These are phyloP conservation scores for Pseudocheirus occidentalis DNA, from an alignment of 2,797 vertebrate species.

Conservation along the genomic window DNA sequence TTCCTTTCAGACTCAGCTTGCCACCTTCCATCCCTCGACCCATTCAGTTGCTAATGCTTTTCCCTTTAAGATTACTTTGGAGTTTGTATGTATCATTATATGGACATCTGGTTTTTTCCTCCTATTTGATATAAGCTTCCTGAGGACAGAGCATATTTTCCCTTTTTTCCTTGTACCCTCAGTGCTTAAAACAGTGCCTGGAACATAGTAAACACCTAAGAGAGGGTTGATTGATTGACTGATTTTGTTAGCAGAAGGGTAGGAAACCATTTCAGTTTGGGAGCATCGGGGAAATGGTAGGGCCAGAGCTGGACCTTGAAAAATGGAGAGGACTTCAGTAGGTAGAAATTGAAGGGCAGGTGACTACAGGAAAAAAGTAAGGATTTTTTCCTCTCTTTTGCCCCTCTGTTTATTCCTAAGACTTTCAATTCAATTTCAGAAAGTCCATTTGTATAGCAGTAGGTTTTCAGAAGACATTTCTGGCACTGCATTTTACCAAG, in stretches of 20 bases:
- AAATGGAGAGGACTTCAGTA: background rate
- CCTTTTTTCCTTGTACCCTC: background rate
- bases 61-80: background rate
- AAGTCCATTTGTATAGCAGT: background rate
- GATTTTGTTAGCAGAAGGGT: background rate
- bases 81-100: background rate
- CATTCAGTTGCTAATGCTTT: background rate
- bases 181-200: background rate
- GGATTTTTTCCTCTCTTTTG: background rate
- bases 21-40: background rate
- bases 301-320: background rate
- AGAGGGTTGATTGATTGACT: background rate
- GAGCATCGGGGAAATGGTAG: background rate
- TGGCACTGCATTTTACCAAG: constrained; percentile 1
- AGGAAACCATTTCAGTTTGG: background rate
- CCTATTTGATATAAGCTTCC: background rate
- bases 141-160: background rate
- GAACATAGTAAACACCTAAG: background rate
- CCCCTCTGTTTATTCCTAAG: background rate
- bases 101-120: background rate
- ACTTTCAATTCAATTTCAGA: constrained; percentile 2
- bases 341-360: background rate
- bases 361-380: background rate
- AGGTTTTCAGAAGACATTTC: constrained; percentile 4
- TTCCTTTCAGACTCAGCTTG: background rate